Evolutionary conservation across 2,113 vertebrate genomes (phyloP).

Genomic region (Chiloscyllium plagiosum): DNA sequence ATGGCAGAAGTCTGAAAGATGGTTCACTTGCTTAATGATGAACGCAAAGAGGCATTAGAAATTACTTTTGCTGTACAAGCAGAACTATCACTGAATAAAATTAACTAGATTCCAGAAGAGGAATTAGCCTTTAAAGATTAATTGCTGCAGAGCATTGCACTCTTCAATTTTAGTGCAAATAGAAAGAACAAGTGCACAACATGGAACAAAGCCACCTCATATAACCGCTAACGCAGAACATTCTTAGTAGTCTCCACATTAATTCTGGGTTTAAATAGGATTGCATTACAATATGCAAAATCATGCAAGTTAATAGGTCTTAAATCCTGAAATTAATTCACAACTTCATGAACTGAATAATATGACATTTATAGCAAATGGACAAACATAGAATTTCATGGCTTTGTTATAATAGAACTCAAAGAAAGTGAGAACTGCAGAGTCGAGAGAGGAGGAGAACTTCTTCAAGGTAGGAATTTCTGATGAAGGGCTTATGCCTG

Average conservation of each 20-base stretch:
- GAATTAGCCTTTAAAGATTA: neutral
- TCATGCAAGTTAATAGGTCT: neutral
- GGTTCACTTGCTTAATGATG: neutral
- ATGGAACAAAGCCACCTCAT: neutral
- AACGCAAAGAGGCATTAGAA: neutral
- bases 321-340: conserved; percentile 21
- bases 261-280: conserved; percentile 12
- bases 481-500: no score
- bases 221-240: neutral
- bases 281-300: conserved; percentile 1
- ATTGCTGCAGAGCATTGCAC: neutral
- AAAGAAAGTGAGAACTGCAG: no score
- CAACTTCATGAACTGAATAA: neutral
- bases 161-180: neutral
- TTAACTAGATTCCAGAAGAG: neutral
- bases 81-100: neutral
- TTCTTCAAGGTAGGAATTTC: no score
- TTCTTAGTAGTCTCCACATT: neutral
- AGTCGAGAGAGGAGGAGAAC: no score
- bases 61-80: neutral
- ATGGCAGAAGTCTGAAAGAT: neutral
- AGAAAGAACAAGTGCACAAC: neutral
- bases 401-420: neutral
- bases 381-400: neutral
- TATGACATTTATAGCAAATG: neutral